Percentiles rank a stretch among this genome's conserved stretches.
Conservation (phyloP, 2,888 invertebrate genomes). For the Morpho achilles region DNA sequence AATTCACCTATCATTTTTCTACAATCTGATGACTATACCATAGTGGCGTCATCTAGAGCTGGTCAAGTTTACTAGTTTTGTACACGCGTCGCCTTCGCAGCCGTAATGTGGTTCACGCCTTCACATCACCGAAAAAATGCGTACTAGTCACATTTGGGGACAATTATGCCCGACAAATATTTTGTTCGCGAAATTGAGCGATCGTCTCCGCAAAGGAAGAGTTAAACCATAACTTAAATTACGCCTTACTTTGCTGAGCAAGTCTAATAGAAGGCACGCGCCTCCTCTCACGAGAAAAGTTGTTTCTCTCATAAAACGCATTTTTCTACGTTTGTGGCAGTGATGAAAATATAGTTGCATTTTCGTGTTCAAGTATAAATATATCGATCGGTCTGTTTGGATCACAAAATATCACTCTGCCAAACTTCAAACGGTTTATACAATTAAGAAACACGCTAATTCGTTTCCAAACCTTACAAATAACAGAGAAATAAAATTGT, state of each 20-base stretch:
- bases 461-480: too few relatives aligned
- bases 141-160: conserved; percentile 8
- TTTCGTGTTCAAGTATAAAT: conserved; percentile 14
- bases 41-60: conserved; percentile 18
- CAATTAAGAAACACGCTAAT: conserved; percentile 17
- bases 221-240: conserved; percentile 32
- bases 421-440: conserved; percentile 45
- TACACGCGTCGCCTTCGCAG: conserved; percentile 35
- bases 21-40: conserved; percentile 22
- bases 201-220: conserved; percentile 13
- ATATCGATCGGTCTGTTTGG: conserved; percentile 45
- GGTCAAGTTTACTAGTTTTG: conserved; percentile 25
- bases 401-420: conserved; percentile 67
- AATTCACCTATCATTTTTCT: conserved; percentile 33
- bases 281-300: conserved; percentile 14
- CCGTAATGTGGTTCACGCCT: conserved; percentile 74
- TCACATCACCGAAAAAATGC: conserved; percentile 31
- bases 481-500: too few relatives aligned
- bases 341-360: conserved; percentile 62
- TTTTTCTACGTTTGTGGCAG: conserved; percentile 60
- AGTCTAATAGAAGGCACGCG: conserved; percentile 31
- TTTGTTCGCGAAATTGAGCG: conserved; percentile 19
- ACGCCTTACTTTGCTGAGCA: conserved; percentile 40
- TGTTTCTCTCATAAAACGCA: conserved; percentile 24
- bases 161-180: conserved; percentile 21